phyloP scores from a whole-genome alignment of 1,140 invertebrate genomes.

The Cydia fagiglandana region DNA sequence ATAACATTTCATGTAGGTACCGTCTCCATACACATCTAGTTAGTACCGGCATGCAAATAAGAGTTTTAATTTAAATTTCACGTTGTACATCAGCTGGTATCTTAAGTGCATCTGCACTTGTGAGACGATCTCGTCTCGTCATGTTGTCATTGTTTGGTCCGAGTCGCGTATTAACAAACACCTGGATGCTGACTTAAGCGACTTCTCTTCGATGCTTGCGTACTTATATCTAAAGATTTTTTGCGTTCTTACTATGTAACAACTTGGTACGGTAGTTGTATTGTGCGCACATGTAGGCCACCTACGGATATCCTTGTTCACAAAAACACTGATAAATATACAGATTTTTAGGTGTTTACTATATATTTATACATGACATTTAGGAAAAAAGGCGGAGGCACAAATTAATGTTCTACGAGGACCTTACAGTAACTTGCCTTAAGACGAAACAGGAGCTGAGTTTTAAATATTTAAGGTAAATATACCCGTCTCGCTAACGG shows the following conservation, averaged over 20 bases:
- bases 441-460: no score
- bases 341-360: neutral
- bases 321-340: neutral
- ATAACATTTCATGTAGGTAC: neutral
- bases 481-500: no score
- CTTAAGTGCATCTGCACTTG: slow-evolving; percentile 26
- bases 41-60: slow-evolving; percentile 17
- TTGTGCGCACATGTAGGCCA: no score
- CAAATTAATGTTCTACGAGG: neutral
- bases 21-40: slow-evolving; percentile 1
- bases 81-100: slow-evolving; percentile 25
- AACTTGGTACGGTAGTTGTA: no score
- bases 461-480: no score
- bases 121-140: slow-evolving; percentile 31
- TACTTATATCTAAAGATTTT: no score
- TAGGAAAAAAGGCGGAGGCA: neutral
- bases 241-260: no score
- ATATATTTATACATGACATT: neutral
- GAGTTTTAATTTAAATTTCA: slow-evolving; percentile 31
- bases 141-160: slow-evolving; percentile 31
- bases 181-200: neutral
- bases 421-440: neutral
- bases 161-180: slow-evolving; percentile 17
- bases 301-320: no score
- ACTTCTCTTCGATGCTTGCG: neutral